Base-by-base conservation (phyloP, 2,797 vertebrate genomes). In the Syngnathus rostellatus region DNA sequence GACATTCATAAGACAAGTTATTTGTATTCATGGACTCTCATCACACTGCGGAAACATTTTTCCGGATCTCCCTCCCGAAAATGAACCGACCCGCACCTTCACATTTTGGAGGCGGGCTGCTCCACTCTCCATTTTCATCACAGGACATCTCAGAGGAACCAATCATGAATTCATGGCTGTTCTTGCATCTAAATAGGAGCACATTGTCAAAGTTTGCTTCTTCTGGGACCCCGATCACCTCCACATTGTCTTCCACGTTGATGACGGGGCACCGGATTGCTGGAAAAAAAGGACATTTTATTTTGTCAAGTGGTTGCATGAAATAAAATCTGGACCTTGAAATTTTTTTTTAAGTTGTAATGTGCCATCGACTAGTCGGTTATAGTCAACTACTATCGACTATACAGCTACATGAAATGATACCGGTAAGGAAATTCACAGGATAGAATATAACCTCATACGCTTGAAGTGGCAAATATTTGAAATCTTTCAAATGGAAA, bases 121-220 rank as follows among this genome's bases (percentile, higher is more conserved):
- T 87, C 90, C 90, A 91, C 0, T 63, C 1, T 55, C 86, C 89
- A 0, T 25, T 55, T n/a, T 88, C 82, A 11, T 80, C 61, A 55
- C 91, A 91, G 6, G 73, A 43, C 10, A 90, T 79, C 62, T 85
- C 76, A 8, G 1, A 0, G 9, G 8, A 0, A 14, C 85, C 86
- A 0, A 0, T 0, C 8, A 90, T 9, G 9, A 76, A 59, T 23
- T 79, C 0, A 7, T 0, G 0, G 5, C 0, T 43, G 6, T 8
- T 69, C 19, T 10, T 77, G 81, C 89, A 90, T 37, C 76, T 77
- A 50, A 91, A 91, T 57, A 67, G 77, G 59, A 91, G 0, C 19
- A 89, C 84, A 10, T 87, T 87, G 21, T 84, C 81, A 60, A 58
- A 88, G 4, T 50, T 70, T 2, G 85, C 82, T 0, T 80, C 76